Conservation (phyloP, 2,113 vertebrate species). For the Rhineura floridana region DNA sequence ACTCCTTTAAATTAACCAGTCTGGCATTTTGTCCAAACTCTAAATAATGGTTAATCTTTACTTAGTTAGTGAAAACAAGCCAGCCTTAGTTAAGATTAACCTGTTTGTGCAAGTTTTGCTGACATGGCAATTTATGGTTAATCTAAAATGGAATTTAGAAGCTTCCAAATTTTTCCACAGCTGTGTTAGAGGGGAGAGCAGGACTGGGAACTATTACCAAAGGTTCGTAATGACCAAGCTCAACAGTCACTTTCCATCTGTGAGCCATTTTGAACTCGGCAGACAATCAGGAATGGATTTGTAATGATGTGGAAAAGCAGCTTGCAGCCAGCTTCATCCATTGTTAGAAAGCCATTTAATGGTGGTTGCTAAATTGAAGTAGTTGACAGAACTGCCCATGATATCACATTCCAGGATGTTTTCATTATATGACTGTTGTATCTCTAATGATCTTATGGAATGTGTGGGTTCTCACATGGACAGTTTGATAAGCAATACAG, state of each 20-base stretch:
- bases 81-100: too few relatives aligned
- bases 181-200: too few relatives aligned
- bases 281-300: background rate
- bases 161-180: too few relatives aligned
- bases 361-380: too few relatives aligned
- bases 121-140: too few relatives aligned
- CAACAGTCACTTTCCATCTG: background rate
- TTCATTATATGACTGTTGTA: background rate
- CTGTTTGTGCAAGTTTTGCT: too few relatives aligned
- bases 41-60: too few relatives aligned
- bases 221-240: background rate
- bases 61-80: too few relatives aligned
- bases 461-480: background rate
- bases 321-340: background rate
- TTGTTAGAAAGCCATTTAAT: background rate
- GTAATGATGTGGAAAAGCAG: background rate
- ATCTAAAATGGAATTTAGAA: too few relatives aligned
- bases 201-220: background rate
- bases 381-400: background rate
- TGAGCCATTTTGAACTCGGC: background rate
- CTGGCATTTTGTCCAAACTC: too few relatives aligned
- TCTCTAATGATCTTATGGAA: background rate
- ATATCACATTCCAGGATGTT: background rate
- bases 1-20: too few relatives aligned
- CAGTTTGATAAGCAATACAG: background rate